Conservation (phyloP, 1,140 invertebrate species). For the Coptotermes formosanus region DNA sequence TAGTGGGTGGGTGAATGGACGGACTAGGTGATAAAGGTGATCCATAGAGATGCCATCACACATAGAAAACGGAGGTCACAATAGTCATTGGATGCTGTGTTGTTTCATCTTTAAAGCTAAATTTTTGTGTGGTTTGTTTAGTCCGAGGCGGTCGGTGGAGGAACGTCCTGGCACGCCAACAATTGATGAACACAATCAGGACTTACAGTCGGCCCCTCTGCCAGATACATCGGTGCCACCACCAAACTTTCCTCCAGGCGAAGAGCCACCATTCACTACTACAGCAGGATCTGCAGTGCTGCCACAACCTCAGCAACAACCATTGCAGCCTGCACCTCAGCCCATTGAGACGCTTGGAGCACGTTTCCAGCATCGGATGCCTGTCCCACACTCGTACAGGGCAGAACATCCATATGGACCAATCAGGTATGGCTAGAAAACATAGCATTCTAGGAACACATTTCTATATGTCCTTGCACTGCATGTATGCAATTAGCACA, state of each 20-base stretch:
- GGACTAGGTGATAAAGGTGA: too few relatives aligned
- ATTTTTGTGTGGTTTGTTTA: slow-evolving; percentile 20
- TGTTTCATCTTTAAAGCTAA: not conserved
- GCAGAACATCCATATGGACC: slow-evolving; percentile 8
- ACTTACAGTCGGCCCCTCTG: slow-evolving; percentile 20
- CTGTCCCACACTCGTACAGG: not conserved
- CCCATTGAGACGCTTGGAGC: slow-evolving; percentile 19
- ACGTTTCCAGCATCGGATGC: not conserved
- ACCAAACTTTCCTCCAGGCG: slow-evolving; percentile 32
- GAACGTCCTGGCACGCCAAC: slow-evolving; percentile 69
- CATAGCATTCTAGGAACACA: too few relatives aligned
- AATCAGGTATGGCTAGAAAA: not conserved
- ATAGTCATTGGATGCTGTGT: too few relatives aligned
- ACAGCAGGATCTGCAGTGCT: not conserved
- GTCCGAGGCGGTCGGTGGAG: slow-evolving; percentile 48
- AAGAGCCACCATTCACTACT: not conserved
- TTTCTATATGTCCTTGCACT: too few relatives aligned
- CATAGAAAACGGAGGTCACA: too few relatives aligned
- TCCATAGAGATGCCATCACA: too few relatives aligned
- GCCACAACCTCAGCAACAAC: not conserved
- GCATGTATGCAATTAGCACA: too few relatives aligned
- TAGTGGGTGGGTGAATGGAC: too few relatives aligned
- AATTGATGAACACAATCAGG: slow-evolving; percentile 54
- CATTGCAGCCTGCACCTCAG: not conserved
- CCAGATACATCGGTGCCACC: slow-evolving; percentile 38